These are phyloP conservation scores for Pteronura brasiliensis DNA, from an alignment of 2,113 vertebrate genomes.

Conservation along the genomic window DNA sequence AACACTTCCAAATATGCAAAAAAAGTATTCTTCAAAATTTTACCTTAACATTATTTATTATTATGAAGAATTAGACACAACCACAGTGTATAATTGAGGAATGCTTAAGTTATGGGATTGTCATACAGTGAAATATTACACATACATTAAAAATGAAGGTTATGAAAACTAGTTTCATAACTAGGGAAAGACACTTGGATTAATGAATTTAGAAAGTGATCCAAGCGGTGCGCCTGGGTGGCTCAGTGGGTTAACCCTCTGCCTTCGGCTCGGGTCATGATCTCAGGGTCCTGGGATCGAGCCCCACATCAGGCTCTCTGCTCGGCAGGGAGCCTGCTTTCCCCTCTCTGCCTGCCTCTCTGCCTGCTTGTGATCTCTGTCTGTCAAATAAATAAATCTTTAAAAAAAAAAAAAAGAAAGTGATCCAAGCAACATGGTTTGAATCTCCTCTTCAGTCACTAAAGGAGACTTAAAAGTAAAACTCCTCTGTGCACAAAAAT, in stretches of 20 bases:
- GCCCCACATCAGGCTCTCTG: too few species aligned
- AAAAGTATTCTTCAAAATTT: background rate
- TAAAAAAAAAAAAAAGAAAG: too few species aligned
- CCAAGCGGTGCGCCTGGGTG: background rate
- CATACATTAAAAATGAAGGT: constrained; percentile 22
- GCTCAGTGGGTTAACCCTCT: too few species aligned
- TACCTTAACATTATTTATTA: constrained; percentile 28
- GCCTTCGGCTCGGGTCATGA: too few species aligned
- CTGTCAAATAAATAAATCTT: too few species aligned
- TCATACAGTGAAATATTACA: background rate
- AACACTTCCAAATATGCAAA: background rate
- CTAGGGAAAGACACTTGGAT: constrained; percentile 14
- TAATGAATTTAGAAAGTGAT: constrained; percentile 37
- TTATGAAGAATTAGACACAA: background rate
- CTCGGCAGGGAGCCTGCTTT: too few species aligned
- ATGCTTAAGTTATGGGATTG: background rate
- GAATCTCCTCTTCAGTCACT: background rate
- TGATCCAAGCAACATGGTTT: background rate
- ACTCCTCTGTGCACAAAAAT: background rate
- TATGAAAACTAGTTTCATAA: constrained; percentile 39
- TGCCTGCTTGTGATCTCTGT: too few species aligned
- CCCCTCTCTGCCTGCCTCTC: too few species aligned
- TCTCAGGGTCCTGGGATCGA: too few species aligned
- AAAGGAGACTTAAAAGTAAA: constrained; percentile 30
- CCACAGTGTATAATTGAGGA: background rate